phyloP scores from a whole-genome alignment of 2,888 invertebrate genomes.

The Stenodema calcarata region DNA sequence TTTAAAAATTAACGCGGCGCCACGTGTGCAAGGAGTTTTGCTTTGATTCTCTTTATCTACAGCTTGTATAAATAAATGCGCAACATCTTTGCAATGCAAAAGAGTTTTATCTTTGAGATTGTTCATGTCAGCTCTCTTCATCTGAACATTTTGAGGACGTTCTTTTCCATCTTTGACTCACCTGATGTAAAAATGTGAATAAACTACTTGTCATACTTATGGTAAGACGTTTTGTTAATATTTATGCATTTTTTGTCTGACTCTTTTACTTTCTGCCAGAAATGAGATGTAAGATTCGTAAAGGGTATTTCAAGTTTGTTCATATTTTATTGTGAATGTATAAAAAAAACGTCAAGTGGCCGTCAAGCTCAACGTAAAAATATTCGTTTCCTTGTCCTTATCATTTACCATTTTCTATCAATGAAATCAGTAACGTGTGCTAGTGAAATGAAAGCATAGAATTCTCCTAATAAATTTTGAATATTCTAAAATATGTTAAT shows the following conservation, averaged over 20 bases:
- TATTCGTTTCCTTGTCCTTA: not conserved
- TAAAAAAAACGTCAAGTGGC: not conserved
- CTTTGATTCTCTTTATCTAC: slow-evolving; percentile 10
- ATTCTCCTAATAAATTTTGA: slow-evolving; percentile 24
- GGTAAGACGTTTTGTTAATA: slow-evolving; percentile 4
- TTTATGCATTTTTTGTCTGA: not conserved
- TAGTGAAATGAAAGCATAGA: not conserved
- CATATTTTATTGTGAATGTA: not conserved
- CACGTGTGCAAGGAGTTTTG: not conserved
- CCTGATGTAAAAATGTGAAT: slow-evolving; percentile 29
- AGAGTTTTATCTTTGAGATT: not conserved
- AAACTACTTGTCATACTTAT: slow-evolving; percentile 2
- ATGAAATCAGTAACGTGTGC: not conserved
- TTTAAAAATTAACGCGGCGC: not conserved
- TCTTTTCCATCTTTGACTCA: not conserved
- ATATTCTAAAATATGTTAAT: slow-evolving; percentile 39
- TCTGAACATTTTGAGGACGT: not conserved
- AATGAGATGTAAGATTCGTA: not conserved
- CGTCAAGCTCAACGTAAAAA: slow-evolving; percentile 19
- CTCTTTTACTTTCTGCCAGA: not conserved
- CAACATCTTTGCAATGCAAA: not conserved
- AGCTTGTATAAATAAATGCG: slow-evolving; percentile 34
- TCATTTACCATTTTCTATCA: not conserved
- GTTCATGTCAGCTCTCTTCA: not conserved
- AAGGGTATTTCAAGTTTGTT: not conserved